phyloP scores from a whole-genome alignment of 2,888 invertebrate species.

The Drosophila cognata region DNA sequence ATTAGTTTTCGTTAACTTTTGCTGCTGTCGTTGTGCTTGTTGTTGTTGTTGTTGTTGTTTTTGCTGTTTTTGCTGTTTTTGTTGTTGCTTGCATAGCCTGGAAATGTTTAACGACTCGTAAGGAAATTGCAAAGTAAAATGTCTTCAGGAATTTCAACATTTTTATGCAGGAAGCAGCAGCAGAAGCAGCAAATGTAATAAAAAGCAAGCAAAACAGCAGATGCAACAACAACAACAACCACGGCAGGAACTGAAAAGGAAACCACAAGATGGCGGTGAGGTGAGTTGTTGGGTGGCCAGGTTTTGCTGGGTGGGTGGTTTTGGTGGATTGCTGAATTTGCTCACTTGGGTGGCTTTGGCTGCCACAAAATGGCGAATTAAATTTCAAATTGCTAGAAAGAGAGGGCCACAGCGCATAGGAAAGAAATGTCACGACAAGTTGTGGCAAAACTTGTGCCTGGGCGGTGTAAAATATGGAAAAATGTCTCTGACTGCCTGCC shows the following conservation, averaged over 20 bases:
- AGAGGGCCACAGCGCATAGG: slow-evolving; percentile 6
- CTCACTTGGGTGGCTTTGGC: slow-evolving; percentile 55
- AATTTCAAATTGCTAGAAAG: slow-evolving; percentile 73
- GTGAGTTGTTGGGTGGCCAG: slow-evolving; percentile 27
- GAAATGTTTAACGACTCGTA: slow-evolving; percentile 84
- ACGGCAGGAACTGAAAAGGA: slow-evolving; percentile 33
- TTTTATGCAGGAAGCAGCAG: slow-evolving; percentile 64
- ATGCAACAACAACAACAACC: slow-evolving; percentile 23
- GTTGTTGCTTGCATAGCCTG: slow-evolving; percentile 63
- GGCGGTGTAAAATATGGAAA: slow-evolving; percentile 75
- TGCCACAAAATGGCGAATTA: slow-evolving; percentile 76
- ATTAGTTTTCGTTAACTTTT: slow-evolving; percentile 85
- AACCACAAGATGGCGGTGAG: slow-evolving; percentile 72
- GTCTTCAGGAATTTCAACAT: slow-evolving; percentile 78
- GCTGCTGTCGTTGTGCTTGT: slow-evolving; percentile 53
- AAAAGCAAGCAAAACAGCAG: slow-evolving; percentile 58
- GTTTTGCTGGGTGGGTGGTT: slow-evolving; percentile 11
- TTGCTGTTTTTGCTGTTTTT: slow-evolving; percentile 19
- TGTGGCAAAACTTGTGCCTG: slow-evolving; percentile 73
- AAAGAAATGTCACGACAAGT: slow-evolving; percentile 68
- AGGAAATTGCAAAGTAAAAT: slow-evolving; percentile 83
- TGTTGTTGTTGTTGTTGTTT: slow-evolving; percentile 20
- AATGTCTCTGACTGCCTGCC: slow-evolving; percentile 48
- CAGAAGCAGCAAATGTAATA: slow-evolving; percentile 60
- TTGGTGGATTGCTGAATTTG: slow-evolving; percentile 42